Evolutionary conservation across 2,113 vertebrate species (phyloP).

Genomic region (Saguinus imperator): DNA sequence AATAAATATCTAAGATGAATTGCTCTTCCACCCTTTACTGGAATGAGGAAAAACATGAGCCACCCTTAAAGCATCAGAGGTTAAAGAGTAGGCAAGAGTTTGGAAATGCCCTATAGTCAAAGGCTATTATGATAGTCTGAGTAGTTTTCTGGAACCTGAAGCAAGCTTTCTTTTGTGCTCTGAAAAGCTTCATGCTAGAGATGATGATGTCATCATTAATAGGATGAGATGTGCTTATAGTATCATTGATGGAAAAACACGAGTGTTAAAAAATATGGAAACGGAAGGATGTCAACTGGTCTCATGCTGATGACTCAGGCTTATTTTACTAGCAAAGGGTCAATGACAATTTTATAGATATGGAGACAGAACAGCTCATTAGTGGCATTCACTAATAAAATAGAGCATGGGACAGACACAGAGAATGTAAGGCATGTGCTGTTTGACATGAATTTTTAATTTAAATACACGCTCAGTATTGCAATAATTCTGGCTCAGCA

Average conservation of each 20-base stretch:
- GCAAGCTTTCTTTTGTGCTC: background rate
- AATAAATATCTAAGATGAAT: background rate
- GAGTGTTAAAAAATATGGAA: background rate
- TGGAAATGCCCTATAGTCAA: constrained; percentile 35
- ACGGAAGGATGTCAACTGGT: background rate
- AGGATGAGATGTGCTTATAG: constrained; percentile 15
- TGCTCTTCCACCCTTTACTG: background rate
- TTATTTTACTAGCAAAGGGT: constrained; percentile 38
- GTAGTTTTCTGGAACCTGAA: background rate
- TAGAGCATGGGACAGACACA: background rate
- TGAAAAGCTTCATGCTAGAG: background rate
- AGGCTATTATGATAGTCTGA: constrained; percentile 28
- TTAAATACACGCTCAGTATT: background rate
- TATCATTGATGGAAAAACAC: constrained; percentile 5
- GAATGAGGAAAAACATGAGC: constrained; percentile 56
- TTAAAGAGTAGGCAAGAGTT: background rate
- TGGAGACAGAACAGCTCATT: background rate
- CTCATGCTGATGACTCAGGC: background rate
- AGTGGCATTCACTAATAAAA: background rate
- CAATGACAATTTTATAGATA: background rate
- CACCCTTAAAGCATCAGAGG: background rate
- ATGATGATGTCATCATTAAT: constrained; percentile 31
- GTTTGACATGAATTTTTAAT: background rate
- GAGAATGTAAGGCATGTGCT: background rate
- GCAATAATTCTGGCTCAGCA: background rate